Percentiles rank a stretch among this genome's conserved stretches.
Conservation (phyloP, 2,113 vertebrate genomes). For the Junco hyemalis region DNA sequence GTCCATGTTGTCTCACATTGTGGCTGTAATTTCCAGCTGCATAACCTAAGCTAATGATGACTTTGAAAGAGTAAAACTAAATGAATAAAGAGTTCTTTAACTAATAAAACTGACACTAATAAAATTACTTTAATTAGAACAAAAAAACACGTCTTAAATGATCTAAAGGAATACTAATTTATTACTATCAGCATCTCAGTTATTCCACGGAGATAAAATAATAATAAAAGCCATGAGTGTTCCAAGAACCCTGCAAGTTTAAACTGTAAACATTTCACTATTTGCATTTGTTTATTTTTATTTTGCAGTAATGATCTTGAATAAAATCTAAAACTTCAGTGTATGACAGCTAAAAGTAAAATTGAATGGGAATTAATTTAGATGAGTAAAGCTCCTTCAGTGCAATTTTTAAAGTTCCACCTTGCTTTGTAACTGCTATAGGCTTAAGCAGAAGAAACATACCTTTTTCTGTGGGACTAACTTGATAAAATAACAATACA, state of each 20-base stretch:
- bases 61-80: neutral
- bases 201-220: neutral
- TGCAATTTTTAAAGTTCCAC: neutral
- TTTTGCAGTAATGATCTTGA: neutral
- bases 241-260: neutral
- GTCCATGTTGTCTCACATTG: neutral
- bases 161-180: neutral
- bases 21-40: neutral
- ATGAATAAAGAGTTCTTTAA: neutral
- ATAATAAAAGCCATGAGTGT: neutral
- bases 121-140: neutral
- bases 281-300: neutral
- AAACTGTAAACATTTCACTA: neutral
- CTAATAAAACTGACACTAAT: neutral
- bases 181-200: neutral
- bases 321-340: neutral
- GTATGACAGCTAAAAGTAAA: neutral
- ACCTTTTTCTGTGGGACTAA: neutral
- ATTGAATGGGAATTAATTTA: neutral
- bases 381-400: neutral
- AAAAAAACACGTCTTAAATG: accelerated
- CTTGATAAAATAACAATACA: neutral
- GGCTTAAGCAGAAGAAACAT: neutral
- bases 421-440: neutral
- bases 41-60: neutral